Evolutionary conservation across 2,888 invertebrate species (phyloP).

Genomic region (Oligia latruncula): DNA sequence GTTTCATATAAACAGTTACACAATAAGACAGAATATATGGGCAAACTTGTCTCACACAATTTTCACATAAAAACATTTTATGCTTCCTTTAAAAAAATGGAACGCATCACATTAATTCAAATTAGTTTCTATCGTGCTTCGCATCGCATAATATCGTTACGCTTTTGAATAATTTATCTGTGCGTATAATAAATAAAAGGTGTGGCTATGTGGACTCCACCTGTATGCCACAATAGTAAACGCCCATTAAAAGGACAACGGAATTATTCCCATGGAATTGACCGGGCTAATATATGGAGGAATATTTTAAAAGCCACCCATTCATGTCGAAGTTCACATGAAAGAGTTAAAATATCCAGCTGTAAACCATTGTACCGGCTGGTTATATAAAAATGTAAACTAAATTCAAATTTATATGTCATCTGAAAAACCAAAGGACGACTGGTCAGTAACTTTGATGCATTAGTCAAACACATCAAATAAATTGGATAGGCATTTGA

Average conservation of each 20-base stretch:
- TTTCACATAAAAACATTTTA: constrained; percentile 78
- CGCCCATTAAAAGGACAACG: constrained; percentile 74
- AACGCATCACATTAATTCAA: constrained; percentile 84
- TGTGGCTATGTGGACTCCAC: constrained; percentile 84
- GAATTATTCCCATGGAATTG: constrained; percentile 52
- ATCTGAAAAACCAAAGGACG: background rate
- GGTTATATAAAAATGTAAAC: constrained; percentile 7
- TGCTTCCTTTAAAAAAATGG: constrained; percentile 79
- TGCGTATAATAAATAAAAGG: constrained; percentile 83
- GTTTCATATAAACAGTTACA: constrained; percentile 74
- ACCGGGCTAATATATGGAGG: constrained; percentile 52
- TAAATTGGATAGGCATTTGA: constrained; percentile 29
- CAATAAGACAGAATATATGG: constrained; percentile 75
- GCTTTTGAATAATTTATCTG: constrained; percentile 86
- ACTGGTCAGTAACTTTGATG: background rate
- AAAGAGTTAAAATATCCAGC: constrained; percentile 39
- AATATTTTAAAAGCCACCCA: constrained; percentile 57
- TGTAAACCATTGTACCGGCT: constrained; percentile 12
- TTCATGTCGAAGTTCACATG: constrained; percentile 59
- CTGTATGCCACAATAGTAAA: constrained; percentile 74
- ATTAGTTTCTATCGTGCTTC: constrained; percentile 81
- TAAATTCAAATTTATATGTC: constrained; percentile 14
- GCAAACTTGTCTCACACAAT: constrained; percentile 72
- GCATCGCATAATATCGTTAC: constrained; percentile 82
- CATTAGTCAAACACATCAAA: constrained; percentile 24